Percentiles rank a stretch among this genome's conserved stretches.
Conservation (phyloP, 1,140 invertebrate species). For the Drosophila teissieri region DNA sequence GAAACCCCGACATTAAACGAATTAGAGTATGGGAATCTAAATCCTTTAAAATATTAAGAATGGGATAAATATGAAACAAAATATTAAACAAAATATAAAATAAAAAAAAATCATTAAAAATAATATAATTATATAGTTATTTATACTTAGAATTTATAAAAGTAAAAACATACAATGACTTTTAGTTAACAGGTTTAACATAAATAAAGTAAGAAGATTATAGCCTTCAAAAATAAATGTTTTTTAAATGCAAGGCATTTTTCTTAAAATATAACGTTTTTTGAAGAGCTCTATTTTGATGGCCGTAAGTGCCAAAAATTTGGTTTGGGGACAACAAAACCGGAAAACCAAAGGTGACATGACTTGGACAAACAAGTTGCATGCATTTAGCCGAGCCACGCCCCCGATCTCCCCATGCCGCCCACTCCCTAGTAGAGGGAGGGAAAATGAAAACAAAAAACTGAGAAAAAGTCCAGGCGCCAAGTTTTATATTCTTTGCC, state of each 20-base stretch:
- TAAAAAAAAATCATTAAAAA: neutral
- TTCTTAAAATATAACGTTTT: no score
- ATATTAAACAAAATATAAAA: neutral
- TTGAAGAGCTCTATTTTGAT: slow-evolving; percentile 16
- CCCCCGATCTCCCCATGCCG: slow-evolving; percentile 11
- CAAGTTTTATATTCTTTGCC: slow-evolving; percentile 54
- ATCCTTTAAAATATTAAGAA: neutral
- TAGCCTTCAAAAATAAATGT: no score
- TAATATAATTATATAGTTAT: no score
- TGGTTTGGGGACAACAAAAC: slow-evolving; percentile 41
- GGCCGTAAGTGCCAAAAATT: slow-evolving; percentile 21
- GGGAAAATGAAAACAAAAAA: neutral
- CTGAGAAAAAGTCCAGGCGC: slow-evolving; percentile 39
- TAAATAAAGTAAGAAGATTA: no score
- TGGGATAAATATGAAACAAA: no score
- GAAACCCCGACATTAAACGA: neutral
- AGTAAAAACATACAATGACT: no score
- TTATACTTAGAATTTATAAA: no score
- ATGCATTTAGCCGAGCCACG: slow-evolving; percentile 29
- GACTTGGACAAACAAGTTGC: slow-evolving; percentile 61
- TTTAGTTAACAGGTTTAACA: no score
- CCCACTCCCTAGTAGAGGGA: neutral
- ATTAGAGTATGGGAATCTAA: neutral
- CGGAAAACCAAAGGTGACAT: slow-evolving; percentile 37
- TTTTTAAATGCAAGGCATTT: no score